phyloP scores from a whole-genome alignment of 1,140 invertebrate genomes.

The Atta texana region DNA sequence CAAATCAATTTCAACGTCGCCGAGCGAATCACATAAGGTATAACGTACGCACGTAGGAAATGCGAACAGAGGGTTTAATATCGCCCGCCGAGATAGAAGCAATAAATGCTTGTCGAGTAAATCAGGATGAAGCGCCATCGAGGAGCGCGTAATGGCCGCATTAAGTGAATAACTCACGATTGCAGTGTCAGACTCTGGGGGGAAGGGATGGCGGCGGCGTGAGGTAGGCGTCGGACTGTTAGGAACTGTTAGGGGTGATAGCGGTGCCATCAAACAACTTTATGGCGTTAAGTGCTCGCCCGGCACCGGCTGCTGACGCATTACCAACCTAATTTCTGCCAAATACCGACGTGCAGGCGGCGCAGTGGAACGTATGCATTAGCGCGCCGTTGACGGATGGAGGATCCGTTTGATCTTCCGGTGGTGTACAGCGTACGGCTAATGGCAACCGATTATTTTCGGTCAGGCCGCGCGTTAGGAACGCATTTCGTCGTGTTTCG shows the following conservation, averaged over 20 bases:
- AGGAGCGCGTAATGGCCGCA: slow-evolving; percentile 84
- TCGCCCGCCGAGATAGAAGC: slow-evolving; percentile 79
- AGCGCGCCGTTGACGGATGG: slow-evolving; percentile 27
- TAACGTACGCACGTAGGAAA: slow-evolving; percentile 71
- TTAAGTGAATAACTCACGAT: slow-evolving; percentile 85
- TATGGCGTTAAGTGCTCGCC: slow-evolving; percentile 82
- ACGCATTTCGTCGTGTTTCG: slow-evolving; percentile 24
- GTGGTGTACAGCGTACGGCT: slow-evolving; percentile 19
- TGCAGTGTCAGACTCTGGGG: slow-evolving; percentile 72
- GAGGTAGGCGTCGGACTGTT: slow-evolving; percentile 76
- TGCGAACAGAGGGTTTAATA: slow-evolving; percentile 76
- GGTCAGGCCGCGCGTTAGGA: slow-evolving; percentile 30
- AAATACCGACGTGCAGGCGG: slow-evolving; percentile 69
- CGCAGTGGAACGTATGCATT: slow-evolving; percentile 69
- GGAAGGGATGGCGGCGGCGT: slow-evolving; percentile 39
- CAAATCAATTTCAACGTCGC: slow-evolving; percentile 57
- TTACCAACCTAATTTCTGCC: slow-evolving; percentile 82
- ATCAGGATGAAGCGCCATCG: slow-evolving; percentile 85
- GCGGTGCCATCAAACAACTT: slow-evolving; percentile 83
- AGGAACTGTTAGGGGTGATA: slow-evolving; percentile 82
- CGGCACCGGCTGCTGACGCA: slow-evolving; percentile 78
- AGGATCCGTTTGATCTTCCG: slow-evolving; percentile 53
- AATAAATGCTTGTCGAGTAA: slow-evolving; percentile 85
- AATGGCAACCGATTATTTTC: slow-evolving; percentile 63
- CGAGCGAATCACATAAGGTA: slow-evolving; percentile 53